phyloP scores from a whole-genome alignment of 64 coral and sea anemone species.

The Catalaphyllia jardinei region DNA sequence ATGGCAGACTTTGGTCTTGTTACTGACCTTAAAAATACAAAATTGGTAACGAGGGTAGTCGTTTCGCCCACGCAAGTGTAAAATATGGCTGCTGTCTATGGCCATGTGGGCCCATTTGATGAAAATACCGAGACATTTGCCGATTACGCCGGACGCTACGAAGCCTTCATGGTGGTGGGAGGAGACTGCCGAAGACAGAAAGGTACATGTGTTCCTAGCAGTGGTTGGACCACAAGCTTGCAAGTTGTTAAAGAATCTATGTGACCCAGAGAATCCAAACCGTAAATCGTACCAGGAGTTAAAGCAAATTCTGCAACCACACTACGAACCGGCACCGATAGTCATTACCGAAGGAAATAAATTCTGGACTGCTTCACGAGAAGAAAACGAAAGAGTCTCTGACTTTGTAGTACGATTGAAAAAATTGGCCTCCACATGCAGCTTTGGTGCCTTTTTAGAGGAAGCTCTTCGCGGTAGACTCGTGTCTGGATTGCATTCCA shows the following conservation, averaged over 20 bases:
- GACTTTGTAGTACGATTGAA: conserved; percentile 15
- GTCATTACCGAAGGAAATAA: conserved; percentile 18
- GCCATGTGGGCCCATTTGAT: conserved; percentile 37
- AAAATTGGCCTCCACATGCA: conserved; percentile 11
- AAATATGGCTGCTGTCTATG: conserved; percentile 17
- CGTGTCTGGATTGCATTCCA: conserved; percentile 23
- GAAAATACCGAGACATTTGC: conserved; percentile 34
- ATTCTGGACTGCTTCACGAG: no score
- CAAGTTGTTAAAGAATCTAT: conserved; percentile 44
- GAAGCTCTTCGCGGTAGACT: conserved; percentile 25
- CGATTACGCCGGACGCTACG: conserved; percentile 23
- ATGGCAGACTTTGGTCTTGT: no score
- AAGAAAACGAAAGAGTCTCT: not conserved
- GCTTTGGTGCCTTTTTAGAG: conserved; percentile 8
- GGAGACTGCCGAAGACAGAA: conserved; percentile 8
- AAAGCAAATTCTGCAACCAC: conserved; percentile 13
- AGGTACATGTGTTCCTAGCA: conserved; percentile 42
- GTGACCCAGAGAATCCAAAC: conserved; percentile 41
- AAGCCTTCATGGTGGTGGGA: conserved; percentile 37
- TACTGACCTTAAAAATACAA: no score
- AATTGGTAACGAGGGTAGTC: conserved; percentile 41
- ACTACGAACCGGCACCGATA: conserved; percentile 46
- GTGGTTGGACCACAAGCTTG: conserved; percentile 51
- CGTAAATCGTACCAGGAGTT: conserved; percentile 15
- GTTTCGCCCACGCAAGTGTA: not conserved